Percentiles rank a stretch among this genome's conserved stretches.
Evolutionary conservation across 1,140 invertebrate species (phyloP).

Genomic region (Prorops nasuta): DNA sequence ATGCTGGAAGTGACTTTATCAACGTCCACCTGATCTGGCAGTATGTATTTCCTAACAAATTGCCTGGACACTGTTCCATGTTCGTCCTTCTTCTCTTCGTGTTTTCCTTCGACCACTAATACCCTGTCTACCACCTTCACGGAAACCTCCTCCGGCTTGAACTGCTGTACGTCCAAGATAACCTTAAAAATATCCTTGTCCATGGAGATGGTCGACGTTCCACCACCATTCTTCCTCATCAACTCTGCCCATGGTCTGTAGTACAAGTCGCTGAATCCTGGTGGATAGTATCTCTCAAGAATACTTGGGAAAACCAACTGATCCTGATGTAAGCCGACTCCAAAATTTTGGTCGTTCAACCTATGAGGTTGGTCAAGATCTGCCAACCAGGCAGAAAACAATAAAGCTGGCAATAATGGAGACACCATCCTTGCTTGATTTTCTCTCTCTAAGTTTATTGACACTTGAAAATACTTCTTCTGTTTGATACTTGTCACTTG

Average conservation of each 20-base stretch:
- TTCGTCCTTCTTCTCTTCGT: slow-evolving; percentile 72
- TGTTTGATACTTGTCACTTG: no score
- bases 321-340: slow-evolving; percentile 31
- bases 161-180: slow-evolving; percentile 15
- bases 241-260: slow-evolving; percentile 18
- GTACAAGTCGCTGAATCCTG: slow-evolving; percentile 2
- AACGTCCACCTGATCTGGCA: slow-evolving; percentile 64
- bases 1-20: slow-evolving; percentile 65
- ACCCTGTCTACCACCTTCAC: slow-evolving; percentile 18
- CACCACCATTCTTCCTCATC: background rate
- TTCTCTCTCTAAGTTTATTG: no score
- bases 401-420: slow-evolving; percentile 42
- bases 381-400: slow-evolving; percentile 49
- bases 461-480: no score
- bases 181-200: slow-evolving; percentile 9
- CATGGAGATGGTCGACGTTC: background rate
- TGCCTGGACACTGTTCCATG: slow-evolving; percentile 71
- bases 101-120: slow-evolving; percentile 70
- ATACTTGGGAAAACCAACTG: background rate
- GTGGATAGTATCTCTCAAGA: background rate
- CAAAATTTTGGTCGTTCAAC: slow-evolving; percentile 40
- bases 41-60: slow-evolving; percentile 66
- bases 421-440: slow-evolving; percentile 35
- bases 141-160: slow-evolving; percentile 11
- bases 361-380: slow-evolving; percentile 26